These are phyloP conservation scores for Megastigmus dorsalis DNA, from an alignment of 2,888 invertebrate genomes.

Conservation along the genomic window DNA sequence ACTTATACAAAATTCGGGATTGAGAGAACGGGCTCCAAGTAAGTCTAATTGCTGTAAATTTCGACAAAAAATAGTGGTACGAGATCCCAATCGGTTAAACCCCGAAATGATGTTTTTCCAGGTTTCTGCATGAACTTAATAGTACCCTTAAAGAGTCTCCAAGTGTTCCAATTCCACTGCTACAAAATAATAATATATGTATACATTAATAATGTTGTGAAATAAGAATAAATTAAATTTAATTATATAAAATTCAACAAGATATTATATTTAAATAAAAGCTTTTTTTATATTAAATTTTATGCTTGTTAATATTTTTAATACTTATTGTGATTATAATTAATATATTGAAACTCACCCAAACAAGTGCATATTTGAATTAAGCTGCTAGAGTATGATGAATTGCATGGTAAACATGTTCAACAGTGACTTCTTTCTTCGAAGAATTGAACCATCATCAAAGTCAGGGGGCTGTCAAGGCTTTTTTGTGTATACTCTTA, in stretches of 20 bases:
- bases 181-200: slow-evolving; percentile 58
- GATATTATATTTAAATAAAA: not conserved
- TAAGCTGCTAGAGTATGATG: slow-evolving; percentile 94
- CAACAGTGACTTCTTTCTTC: slow-evolving; percentile 93
- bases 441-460: slow-evolving; percentile 93
- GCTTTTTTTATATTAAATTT: not conserved
- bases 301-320: not conserved
- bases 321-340: slow-evolving; percentile 1
- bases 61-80: slow-evolving; percentile 82
- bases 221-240: not conserved
- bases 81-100: slow-evolving; percentile 87
- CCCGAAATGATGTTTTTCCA: slow-evolving; percentile 89
- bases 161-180: slow-evolving; percentile 80
- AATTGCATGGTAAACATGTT: slow-evolving; percentile 98
- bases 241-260: not conserved
- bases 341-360: slow-evolving; percentile 79
- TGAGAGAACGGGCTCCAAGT: slow-evolving; percentile 86
- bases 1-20: slow-evolving; percentile 80
- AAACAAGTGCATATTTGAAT: slow-evolving; percentile 97
- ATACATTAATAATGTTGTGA: slow-evolving; percentile 10
- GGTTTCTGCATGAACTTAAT: slow-evolving; percentile 66
- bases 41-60: slow-evolving; percentile 88
- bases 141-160: slow-evolving; percentile 83
- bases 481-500: slow-evolving; percentile 98
- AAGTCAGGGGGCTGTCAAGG: slow-evolving; percentile 98